Base-by-base conservation (phyloP, 2,888 invertebrate genomes). In the Cheilosia pagana region DNA sequence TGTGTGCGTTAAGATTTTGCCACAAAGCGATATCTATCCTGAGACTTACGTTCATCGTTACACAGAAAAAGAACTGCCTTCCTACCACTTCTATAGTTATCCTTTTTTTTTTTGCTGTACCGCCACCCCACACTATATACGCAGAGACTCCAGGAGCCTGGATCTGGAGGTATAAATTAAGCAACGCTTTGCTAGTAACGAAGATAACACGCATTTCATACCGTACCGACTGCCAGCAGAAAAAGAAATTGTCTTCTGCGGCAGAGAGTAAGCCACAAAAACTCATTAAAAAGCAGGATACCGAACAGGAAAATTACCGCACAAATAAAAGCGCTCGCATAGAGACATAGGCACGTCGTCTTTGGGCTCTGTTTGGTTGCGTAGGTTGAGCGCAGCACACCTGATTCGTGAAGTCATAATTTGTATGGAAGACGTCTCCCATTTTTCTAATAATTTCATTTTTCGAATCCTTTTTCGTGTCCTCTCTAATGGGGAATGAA, bases 301-400 rank as follows among this genome's bases (percentile, higher is more conserved):
- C 50, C 59, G 68, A 63, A 75, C 57, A 70, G 70, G 75, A 81
- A 79, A 70, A 81, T 81, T 81, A 81, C 70, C 52, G 55, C 63
- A 81, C 70, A 70, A 75, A 81, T 75, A 67, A 10, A 59, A 81
- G 53, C 41, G 57, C 41, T 52, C 57, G 7, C 52, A 71, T 8
- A 71, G 31, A 70, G 39, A 19, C 67, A 65, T 59, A 59, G 57
- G 50, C 57, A 60, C 50, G 57, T 50, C 57, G 63, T 55, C 35
- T 25, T 25, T 48, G 52, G 3, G 6, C 41, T 35, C 39, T 23
- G 19, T 23, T 23, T 50, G 19, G 12, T 21, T 23, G 4, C 3
- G 19, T 8, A 19, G 10, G 5, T 3, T 5, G 12, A 23, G n/a
- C 31, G 43, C 1, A 7, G 45, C 45, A 19, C 72, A 74, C 74